Base-by-base conservation (phyloP, 2,888 invertebrate genomes). In the Spicauda simplicius region DNA sequence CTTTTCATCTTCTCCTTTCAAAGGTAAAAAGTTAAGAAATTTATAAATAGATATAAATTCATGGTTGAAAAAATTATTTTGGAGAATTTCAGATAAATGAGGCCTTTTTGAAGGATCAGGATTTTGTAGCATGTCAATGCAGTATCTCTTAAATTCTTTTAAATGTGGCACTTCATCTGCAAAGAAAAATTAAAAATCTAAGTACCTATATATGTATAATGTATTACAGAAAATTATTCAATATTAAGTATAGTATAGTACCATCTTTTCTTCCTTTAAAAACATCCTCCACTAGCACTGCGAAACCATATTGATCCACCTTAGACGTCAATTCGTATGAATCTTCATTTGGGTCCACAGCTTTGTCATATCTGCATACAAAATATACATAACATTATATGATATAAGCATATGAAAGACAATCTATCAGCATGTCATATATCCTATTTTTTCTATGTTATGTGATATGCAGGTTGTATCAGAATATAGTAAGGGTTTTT, bases 11-110 rank as follows among this genome's bases (percentile, higher is more conserved):
- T 96, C 96, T 67, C 93, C 94, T 84, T 98, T 98, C 48, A 98
- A 82, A 0, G 98, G 97, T 63, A 98, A 88, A 81, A 97, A 97
- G 75, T 95, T 95, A 0, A 98, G 91, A 87, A 98, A 98, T 72
- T 96, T 96, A 82, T 97, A 96, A 74, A 98, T 96, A 20, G 94
- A 92, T 70, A 98, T 96, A 82, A 98, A 98, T 78, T 97, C 97
- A 80, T 97, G 97, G 76, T 96, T 97, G 80, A 97, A 98, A 86
- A 97, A 97, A 56, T 95, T 95, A 86, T 97, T 97, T 62, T 94
- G 87, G 2, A 97, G 87, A 37, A 97, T 89, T 20, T 94, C 93
- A 8, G 94, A 94, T 41, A 98, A 90, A 71, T 94, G 94, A 4
- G 97, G 97, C 65, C 97, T 94, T 74, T 94, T 87, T 48, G 90